These are phyloP conservation scores for Paramacrobiotus metropolitanus DNA, from an alignment of 1,140 invertebrate species.

Conservation along the genomic window DNA sequence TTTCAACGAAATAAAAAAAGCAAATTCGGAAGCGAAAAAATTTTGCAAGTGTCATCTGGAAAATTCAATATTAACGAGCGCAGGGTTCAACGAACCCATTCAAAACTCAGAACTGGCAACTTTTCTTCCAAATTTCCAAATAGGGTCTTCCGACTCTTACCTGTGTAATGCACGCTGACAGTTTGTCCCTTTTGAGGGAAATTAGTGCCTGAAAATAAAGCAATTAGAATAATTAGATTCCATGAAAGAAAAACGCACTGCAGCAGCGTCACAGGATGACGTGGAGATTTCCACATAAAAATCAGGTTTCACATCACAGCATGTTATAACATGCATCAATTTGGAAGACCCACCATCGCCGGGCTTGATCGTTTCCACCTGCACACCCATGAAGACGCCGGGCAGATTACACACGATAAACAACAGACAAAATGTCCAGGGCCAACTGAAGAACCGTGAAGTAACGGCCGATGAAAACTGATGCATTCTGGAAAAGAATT, in stretches of 20 bases:
- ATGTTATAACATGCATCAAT: not conserved
- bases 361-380: not conserved
- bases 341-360: not conserved
- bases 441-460: no score
- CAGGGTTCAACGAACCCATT: not conserved
- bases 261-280: no score
- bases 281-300: not conserved
- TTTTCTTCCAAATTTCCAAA: no score
- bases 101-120: not conserved
- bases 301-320: no score
- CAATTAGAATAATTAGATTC: not conserved
- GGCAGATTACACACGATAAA: no score
- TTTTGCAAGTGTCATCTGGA: slow-evolving; percentile 10
- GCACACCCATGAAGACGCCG: not conserved
- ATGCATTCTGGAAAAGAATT: no score
- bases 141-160: slow-evolving; percentile 21
- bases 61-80: not conserved
- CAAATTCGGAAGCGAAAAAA: slow-evolving; percentile 10
- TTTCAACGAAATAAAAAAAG: slow-evolving; percentile 5
- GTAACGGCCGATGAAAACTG: no score
- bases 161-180: slow-evolving; percentile 78
- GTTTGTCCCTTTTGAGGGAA: slow-evolving; percentile 76
- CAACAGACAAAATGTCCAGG: no score
- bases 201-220: slow-evolving; percentile 39
- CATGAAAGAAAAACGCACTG: not conserved